These are phyloP conservation scores for Hippocampus kuda DNA, from an alignment of 2,797 vertebrate species.

Conservation along the genomic window DNA sequence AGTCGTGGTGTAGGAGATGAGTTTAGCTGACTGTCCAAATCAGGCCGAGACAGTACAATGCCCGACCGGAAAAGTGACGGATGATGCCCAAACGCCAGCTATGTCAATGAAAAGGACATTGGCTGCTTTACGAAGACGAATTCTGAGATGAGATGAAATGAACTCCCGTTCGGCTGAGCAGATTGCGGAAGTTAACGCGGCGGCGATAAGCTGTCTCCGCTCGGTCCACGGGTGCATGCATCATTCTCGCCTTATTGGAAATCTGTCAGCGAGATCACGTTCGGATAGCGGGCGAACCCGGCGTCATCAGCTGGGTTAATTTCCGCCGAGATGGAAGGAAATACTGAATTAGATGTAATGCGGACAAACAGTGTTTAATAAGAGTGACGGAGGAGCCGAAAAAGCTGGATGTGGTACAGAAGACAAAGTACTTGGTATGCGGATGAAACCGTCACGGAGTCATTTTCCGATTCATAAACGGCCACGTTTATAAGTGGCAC, in stretches of 20 bases:
- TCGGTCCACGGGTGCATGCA: not conserved
- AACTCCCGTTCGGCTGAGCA: not conserved
- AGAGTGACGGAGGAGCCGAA: conserved; percentile 1
- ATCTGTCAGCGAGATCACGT: conserved; percentile 16
- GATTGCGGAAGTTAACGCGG: not conserved
- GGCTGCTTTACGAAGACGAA: not conserved
- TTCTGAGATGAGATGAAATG: conserved; percentile 4
- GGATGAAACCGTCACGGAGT: conserved; percentile 17
- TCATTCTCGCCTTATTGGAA: conserved; percentile 14
- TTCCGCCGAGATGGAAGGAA: conserved; percentile 1
- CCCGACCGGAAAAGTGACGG: not conserved
- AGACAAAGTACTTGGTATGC: conserved; percentile 1
- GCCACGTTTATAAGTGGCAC: conserved; percentile 8
- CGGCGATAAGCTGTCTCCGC: not conserved
- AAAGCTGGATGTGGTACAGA: conserved; percentile 10
- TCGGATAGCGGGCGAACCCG: not conserved
- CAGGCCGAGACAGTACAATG: no score
- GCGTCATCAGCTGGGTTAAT: conserved; percentile 12
- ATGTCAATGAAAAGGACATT: not conserved
- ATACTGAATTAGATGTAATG: conserved; percentile 7
- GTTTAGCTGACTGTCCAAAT: no score
- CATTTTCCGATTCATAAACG: not conserved
- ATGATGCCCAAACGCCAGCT: not conserved
- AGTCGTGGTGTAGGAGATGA: no score
- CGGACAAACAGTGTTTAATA: conserved; percentile 14